A percentile compares a stretch with the other conserved stretches of the same genome.
phyloP scores from a whole-genome alignment of 2,888 invertebrate species.

The Drosophila multiciliata region DNA sequence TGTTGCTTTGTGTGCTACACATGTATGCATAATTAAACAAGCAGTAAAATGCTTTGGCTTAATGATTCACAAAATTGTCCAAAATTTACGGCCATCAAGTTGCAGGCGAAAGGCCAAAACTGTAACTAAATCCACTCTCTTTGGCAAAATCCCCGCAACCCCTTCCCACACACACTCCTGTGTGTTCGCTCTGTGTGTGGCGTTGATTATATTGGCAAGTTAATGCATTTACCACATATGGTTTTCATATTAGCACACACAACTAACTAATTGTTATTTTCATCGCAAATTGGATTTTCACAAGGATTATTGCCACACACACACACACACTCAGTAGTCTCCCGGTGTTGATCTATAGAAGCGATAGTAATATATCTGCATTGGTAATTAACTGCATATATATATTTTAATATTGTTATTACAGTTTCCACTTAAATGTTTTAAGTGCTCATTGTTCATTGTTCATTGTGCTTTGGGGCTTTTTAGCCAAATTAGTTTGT shows the following conservation, averaged over 20 bases:
- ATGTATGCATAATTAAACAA: slow-evolving; percentile 78
- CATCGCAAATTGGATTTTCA: slow-evolving; percentile 77
- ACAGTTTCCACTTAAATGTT: slow-evolving; percentile 22
- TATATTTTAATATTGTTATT: slow-evolving; percentile 44
- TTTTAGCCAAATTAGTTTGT: slow-evolving; percentile 29
- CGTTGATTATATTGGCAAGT: slow-evolving; percentile 65
- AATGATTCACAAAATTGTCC: slow-evolving; percentile 77
- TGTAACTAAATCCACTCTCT: slow-evolving; percentile 5
- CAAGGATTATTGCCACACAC: slow-evolving; percentile 56
- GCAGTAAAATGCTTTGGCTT: slow-evolving; percentile 78
- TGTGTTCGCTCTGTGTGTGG: slow-evolving; percentile 12
- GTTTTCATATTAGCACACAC: slow-evolving; percentile 53
- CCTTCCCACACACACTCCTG: no score
- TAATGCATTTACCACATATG: slow-evolving; percentile 75
- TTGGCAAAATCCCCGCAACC: not conserved
- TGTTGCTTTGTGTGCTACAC: slow-evolving; percentile 33
- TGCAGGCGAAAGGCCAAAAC: slow-evolving; percentile 46
- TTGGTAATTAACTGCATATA: slow-evolving; percentile 4
- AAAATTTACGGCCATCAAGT: slow-evolving; percentile 62
- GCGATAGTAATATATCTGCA: slow-evolving; percentile 19
- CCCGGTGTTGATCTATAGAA: slow-evolving; percentile 35
- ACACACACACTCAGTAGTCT: slow-evolving; percentile 2
- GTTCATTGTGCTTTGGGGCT: slow-evolving; percentile 6
- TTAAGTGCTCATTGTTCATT: slow-evolving; percentile 40
- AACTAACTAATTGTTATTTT: slow-evolving; percentile 78